These are phyloP conservation scores for Macropus fuliginosus DNA, from an alignment of 2,797 vertebrate genomes.

Conservation along the genomic window DNA sequence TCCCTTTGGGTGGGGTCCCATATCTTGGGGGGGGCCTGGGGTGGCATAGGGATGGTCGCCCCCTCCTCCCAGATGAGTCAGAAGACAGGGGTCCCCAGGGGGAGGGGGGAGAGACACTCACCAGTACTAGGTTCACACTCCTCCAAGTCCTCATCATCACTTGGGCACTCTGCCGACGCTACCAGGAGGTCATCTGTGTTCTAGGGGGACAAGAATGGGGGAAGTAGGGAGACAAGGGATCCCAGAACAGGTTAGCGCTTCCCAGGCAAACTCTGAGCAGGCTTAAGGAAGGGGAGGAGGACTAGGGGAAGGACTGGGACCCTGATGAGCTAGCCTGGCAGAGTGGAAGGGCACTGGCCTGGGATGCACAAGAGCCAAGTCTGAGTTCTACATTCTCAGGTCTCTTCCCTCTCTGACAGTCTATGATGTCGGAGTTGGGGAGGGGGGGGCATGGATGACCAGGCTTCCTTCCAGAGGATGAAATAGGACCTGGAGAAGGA, in stretches of 20 bases:
- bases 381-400: neutral
- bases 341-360: neutral
- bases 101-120: conserved; percentile 87
- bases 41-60: conserved; percentile 70
- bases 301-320: fast-evolving
- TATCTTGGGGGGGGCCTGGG: neutral
- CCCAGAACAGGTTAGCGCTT: conserved; percentile 19
- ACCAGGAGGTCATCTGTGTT: conserved; percentile 96
- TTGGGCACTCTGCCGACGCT: conserved; percentile 96
- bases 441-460: neutral
- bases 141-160: conserved; percentile 96
- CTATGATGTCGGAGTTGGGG: neutral
- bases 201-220: conserved; percentile 77
- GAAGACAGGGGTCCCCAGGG: conserved; percentile 64
- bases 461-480: neutral
- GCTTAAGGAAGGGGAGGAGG: neutral
- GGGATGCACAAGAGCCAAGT: neutral
- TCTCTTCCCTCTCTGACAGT: neutral
- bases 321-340: neutral
- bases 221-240: conserved; percentile 33
- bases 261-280: neutral
- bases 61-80: conserved; percentile 60
- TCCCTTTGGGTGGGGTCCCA: conserved; percentile 44
- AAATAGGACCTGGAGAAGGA: neutral
- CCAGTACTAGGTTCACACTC: conserved; percentile 97